Evolutionary conservation across 2,113 vertebrate genomes (phyloP).

Genomic region (Actenoides lindsayi): DNA sequence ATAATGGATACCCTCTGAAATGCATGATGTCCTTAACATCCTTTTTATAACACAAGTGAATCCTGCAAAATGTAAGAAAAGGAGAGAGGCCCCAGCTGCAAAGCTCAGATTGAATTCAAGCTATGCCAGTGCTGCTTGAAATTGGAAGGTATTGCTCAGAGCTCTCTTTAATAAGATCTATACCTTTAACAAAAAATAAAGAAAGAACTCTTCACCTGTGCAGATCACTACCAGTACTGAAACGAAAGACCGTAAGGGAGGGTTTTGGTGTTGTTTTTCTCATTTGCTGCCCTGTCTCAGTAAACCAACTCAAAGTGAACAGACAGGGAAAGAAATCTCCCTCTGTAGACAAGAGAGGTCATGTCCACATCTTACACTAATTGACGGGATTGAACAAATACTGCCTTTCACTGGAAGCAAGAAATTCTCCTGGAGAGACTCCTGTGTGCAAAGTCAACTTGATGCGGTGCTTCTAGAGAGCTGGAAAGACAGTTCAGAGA

Average conservation of each 20-base stretch:
- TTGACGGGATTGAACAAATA: conserved; percentile 13
- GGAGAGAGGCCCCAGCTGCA: neutral
- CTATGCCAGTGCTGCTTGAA: neutral
- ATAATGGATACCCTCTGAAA: conserved; percentile 2
- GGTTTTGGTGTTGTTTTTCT: neutral
- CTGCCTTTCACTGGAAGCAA: neutral
- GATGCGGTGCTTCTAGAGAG: neutral
- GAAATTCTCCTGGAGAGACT: neutral
- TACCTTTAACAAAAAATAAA: neutral
- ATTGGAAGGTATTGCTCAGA: neutral
- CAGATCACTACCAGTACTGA: neutral
- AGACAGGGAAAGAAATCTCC: neutral
- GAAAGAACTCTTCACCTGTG: neutral
- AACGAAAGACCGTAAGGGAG: neutral
- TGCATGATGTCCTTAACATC: neutral
- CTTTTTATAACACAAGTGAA: neutral
- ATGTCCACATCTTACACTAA: neutral
- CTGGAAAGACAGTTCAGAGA: neutral
- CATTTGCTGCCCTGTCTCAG: neutral
- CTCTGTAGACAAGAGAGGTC: neutral
- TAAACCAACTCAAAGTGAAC: neutral
- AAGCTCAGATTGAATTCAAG: conserved; percentile 11
- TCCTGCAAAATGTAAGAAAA: neutral
- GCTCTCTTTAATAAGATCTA: neutral
- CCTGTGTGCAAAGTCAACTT: neutral